These are phyloP conservation scores for Pyrocoelia pectoralis DNA, from an alignment of 2,888 invertebrate species.

Conservation along the genomic window DNA sequence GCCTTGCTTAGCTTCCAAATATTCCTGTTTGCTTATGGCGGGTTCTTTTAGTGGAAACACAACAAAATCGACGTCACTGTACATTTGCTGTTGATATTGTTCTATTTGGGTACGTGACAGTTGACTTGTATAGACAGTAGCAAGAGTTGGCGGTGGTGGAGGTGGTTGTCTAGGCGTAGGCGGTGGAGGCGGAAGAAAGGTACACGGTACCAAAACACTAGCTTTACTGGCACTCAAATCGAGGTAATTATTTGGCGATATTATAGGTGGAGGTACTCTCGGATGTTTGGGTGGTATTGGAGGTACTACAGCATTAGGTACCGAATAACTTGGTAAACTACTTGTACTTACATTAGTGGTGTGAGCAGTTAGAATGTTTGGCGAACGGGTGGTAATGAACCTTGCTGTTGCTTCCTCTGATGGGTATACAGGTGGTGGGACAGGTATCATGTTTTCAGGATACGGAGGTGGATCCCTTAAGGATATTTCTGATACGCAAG, in stretches of 20 bases:
- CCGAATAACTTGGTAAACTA: constrained; percentile 67
- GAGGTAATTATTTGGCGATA: constrained; percentile 69
- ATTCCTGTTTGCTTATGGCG: constrained; percentile 88
- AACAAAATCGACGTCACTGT: constrained; percentile 91
- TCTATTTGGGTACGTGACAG: constrained; percentile 80
- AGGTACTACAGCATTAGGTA: constrained; percentile 58
- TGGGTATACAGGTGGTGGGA: constrained; percentile 68
- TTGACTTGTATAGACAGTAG: constrained; percentile 76
- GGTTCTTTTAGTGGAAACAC: constrained; percentile 92
- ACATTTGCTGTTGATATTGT: constrained; percentile 87
- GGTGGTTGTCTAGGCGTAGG: constrained; percentile 70
- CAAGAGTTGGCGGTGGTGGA: constrained; percentile 72
- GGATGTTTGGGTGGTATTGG: constrained; percentile 59
- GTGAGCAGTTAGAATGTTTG: constrained; percentile 79
- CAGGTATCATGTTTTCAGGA: constrained; percentile 61
- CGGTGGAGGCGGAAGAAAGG: constrained; percentile 71
- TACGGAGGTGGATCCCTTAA: constrained; percentile 74
- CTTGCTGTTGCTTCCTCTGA: constrained; percentile 78
- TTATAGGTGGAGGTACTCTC: constrained; percentile 61
- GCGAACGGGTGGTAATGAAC: constrained; percentile 79
- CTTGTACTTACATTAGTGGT: constrained; percentile 72
- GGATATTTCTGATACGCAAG: constrained; percentile 49
- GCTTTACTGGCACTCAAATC: constrained; percentile 68
- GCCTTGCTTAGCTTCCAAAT: constrained; percentile 86
- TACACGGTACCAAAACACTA: constrained; percentile 61